Base-by-base conservation (phyloP, 1,140 invertebrate species). In the Nautilus pompilius region DNA sequence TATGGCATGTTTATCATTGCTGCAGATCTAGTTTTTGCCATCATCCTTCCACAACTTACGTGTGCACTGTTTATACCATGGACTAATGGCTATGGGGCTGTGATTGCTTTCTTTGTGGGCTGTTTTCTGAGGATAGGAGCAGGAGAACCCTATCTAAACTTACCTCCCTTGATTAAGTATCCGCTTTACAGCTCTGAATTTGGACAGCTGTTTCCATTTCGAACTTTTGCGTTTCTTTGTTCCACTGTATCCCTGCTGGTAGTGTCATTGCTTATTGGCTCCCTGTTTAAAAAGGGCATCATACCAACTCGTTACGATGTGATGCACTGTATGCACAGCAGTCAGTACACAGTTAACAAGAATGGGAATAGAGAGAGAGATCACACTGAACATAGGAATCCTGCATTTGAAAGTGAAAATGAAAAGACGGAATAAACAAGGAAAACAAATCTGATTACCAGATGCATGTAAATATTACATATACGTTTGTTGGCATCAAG, bases 1-100 rank as follows among this genome's bases (percentile, higher is more conserved):
- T 79, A 78, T 34, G 78, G 78, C 20, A 45, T 81, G 29, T 81
- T 80, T 59, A 72, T 80, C 22, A 62, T 81, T 22, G 79, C 79
- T 32, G 79, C 77, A 13, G 79, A 81, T 54, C 69, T 81, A 49
- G 77, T 80, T 3, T 81, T 75, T 69, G 79, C 80, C 32, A 78
- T 78, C 53, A 62, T 81, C 17, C 56, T 81, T 2, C 79, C 79
- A 3, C 79, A 80, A 60, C 66, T 81, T 20, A 73, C 73, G 10
- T 74, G 70, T 66, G 69, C 70, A 2, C 62, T 81, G 6, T 80
- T 74, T 60, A 53, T 75, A 0, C 68, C 68, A 32, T 66, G 66
- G 32, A 68, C 73, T 17, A 78, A 78, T 51, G 45, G 29, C 0
- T 72, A 77, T 24, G 79, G 78, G 2, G 63, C 77, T 10, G 33